Evolutionary conservation across 2,797 vertebrate genomes (phyloP), one percentile per base, ranked within the genome.

Genomic region (Poecile montanus): DNA sequence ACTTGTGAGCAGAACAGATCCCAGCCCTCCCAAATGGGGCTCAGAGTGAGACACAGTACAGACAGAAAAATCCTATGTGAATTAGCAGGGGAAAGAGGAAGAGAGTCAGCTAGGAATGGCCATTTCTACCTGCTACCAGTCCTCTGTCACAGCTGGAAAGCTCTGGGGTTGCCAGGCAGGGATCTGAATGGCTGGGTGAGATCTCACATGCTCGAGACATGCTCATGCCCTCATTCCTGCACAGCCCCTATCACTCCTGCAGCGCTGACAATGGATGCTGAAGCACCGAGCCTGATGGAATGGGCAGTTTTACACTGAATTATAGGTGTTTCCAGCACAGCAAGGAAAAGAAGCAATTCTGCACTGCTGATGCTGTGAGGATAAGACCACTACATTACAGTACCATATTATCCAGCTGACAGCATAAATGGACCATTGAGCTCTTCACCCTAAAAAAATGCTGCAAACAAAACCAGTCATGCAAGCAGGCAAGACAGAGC

Each of bases 211-310:
- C 40, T 25, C 56, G 48, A 67, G 7, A 40, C 19, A 62, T 19
- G 38, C 29, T 60, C 45, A 36, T 2, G 0, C 45, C 38, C 60
- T 72, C 71, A 57, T 13, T 20, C 25, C 71, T 13, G 47, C 42
- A 14, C 45, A 89, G 65, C 61, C 22, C 22, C 10, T 54, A 21
- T 48, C 75, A 34, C 38, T 62, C 4, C 2, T 23, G 51, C 10
- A 4, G 51, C 1, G 2, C 60, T 62, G 65, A 45, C 72, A 54
- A 6, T 5, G 1, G 3, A 8, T 9, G 45, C 8, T 25, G 61
- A 61, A 57, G 48, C 29, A 30, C 7, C 0, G 2, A 81, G 50
- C 26, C 61, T 5, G 18, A 16, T 2, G 1, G 44, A 71, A 82
- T 0, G 0, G 22, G 34, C 38, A 56, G 17, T 47, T 88, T 78